A percentile compares a stretch with the other conserved stretches of the same genome.
phyloP scores from a whole-genome alignment of 2,113 vertebrate genomes.

The Etia nguti region DNA sequence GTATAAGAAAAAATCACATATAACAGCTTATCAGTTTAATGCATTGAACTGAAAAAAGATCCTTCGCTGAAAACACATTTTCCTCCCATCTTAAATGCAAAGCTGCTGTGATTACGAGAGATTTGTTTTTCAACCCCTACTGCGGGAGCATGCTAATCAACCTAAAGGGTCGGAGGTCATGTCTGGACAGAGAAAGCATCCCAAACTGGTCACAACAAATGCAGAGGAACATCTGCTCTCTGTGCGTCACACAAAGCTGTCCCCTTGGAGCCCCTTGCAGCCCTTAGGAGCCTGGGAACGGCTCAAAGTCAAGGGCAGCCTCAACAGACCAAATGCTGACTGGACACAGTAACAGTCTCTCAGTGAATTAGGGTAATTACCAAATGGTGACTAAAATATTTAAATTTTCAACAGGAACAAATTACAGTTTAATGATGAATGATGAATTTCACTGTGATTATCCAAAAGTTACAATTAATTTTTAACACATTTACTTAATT shows the following conservation, averaged over 20 bases:
- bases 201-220: conserved; percentile 59
- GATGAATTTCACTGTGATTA: background rate
- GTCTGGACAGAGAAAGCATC: conserved; percentile 59
- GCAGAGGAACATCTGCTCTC: conserved; percentile 70
- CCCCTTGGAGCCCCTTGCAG: conserved; percentile 34
- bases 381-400: background rate
- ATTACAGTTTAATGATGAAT: background rate
- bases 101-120: conserved; percentile 7
- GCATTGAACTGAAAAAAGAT: background rate
- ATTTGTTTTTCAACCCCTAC: conserved; percentile 33
- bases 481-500: background rate
- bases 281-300: conserved; percentile 57
- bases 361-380: background rate
- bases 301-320: conserved; percentile 68
- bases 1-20: background rate
- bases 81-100: background rate
- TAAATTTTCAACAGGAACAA: background rate
- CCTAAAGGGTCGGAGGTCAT: conserved; percentile 57
- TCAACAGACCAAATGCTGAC: conserved; percentile 14
- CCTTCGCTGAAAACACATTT: background rate
- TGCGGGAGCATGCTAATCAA: conserved; percentile 56
- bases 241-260: conserved; percentile 62
- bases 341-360: conserved; percentile 1
- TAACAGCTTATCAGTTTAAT: background rate
- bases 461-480: background rate